Evolutionary conservation across 2,888 invertebrate genomes (phyloP).

Genomic region (Pseudoips prasinana): DNA sequence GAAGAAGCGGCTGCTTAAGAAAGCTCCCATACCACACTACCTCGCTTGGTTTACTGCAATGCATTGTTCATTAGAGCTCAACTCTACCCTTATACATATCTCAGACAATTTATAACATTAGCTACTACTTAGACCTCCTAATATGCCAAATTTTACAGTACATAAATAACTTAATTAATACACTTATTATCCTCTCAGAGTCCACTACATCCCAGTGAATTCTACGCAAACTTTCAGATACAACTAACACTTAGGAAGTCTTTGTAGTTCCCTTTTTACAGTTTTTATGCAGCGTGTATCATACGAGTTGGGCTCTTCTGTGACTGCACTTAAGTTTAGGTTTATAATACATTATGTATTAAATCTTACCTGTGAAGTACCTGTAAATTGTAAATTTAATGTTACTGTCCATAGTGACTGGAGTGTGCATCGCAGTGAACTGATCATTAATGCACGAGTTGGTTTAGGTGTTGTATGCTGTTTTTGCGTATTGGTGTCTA

Average conservation of each 20-base stretch:
- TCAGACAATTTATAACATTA: slow-evolving; percentile 36
- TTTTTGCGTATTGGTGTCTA: slow-evolving; percentile 70
- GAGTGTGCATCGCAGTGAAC: slow-evolving; percentile 76
- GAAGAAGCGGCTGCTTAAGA: slow-evolving; percentile 83
- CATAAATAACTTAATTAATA: background rate
- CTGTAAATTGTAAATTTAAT: slow-evolving; percentile 79
- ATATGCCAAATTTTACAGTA: slow-evolving; percentile 31
- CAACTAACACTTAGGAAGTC: slow-evolving; percentile 29
- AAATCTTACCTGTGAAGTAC: slow-evolving; percentile 78
- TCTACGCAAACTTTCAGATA: slow-evolving; percentile 18
- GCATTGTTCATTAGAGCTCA: slow-evolving; percentile 75
- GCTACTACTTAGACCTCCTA: slow-evolving; percentile 30
- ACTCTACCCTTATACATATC: slow-evolving; percentile 64
- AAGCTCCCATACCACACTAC: slow-evolving; percentile 29
- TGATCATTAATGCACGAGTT: slow-evolving; percentile 47
- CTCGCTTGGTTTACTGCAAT: slow-evolving; percentile 77
- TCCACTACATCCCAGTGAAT: background rate
- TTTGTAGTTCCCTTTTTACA: slow-evolving; percentile 25
- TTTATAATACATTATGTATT: slow-evolving; percentile 71
- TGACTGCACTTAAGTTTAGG: slow-evolving; percentile 68
- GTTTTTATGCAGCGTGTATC: slow-evolving; percentile 46
- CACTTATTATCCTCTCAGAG: background rate
- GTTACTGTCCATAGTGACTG: slow-evolving; percentile 58
- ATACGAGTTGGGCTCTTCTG: slow-evolving; percentile 74
- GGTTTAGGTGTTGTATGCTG: slow-evolving; percentile 70